These are phyloP conservation scores for Synanthedon tipuliformis DNA, from an alignment of 2,888 invertebrate species.

Conservation along the genomic window DNA sequence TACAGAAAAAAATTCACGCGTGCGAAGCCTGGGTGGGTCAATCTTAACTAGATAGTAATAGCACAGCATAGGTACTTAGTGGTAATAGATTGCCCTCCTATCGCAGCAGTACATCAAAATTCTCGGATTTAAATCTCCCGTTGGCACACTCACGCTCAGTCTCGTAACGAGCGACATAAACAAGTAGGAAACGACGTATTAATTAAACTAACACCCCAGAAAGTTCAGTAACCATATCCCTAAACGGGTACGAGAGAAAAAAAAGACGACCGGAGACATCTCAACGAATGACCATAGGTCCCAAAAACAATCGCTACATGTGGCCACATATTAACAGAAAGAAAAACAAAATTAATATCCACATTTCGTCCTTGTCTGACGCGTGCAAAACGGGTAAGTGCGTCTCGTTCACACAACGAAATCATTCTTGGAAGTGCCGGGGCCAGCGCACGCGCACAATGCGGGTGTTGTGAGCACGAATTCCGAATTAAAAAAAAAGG, in stretches of 20 bases:
- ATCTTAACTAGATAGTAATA: too few relatives aligned
- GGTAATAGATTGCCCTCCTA: not conserved
- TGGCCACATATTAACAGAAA: slow-evolving; percentile 65
- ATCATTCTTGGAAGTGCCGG: slow-evolving; percentile 64
- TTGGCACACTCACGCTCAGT: too few relatives aligned
- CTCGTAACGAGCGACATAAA: slow-evolving; percentile 15
- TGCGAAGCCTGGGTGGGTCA: too few relatives aligned
- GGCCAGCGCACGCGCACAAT: slow-evolving; percentile 57
- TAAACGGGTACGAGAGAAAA: slow-evolving; percentile 9
- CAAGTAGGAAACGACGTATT: slow-evolving; percentile 39
- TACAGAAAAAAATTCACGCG: too few relatives aligned
- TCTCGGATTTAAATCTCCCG: not conserved
- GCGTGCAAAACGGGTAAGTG: slow-evolving; percentile 7
- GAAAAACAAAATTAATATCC: slow-evolving; percentile 60
- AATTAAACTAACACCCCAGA: slow-evolving; percentile 59
- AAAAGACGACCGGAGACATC: slow-evolving; percentile 15
- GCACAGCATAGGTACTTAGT: too few relatives aligned
- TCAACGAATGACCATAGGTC: slow-evolving; percentile 62
- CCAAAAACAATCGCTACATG: slow-evolving; percentile 68
- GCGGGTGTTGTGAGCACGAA: slow-evolving; percentile 63
- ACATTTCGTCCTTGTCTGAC: slow-evolving; percentile 21
- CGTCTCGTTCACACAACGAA: slow-evolving; percentile 44
- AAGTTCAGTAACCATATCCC: slow-evolving; percentile 46
- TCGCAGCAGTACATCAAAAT: not conserved
- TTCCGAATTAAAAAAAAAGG: slow-evolving; percentile 44